Evolutionary conservation across 1,140 invertebrate species (phyloP).

Genomic region (Papilio polyxenes): DNA sequence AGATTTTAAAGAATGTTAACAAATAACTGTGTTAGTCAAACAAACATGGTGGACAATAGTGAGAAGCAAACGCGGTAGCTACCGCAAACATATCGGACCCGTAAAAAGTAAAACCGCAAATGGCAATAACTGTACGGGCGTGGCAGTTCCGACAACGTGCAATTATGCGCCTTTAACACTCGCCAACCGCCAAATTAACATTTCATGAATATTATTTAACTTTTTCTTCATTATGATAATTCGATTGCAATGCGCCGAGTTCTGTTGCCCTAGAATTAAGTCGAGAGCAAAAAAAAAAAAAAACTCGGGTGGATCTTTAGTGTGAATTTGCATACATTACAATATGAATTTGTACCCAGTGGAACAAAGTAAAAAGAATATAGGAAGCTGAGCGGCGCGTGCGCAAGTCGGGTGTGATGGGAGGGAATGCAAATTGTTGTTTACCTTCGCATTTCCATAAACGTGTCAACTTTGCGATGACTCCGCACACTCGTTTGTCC

Average conservation of each 20-base stretch:
- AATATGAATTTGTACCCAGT: conserved; percentile 56
- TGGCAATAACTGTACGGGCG: conserved; percentile 53
- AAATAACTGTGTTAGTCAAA: neutral
- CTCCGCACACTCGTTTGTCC: conserved; percentile 13
- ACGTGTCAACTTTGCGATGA: conserved; percentile 3
- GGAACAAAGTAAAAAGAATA: conserved; percentile 50
- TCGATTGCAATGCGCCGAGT: conserved; percentile 48
- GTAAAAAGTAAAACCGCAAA: conserved; percentile 59
- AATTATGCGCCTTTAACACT: conserved; percentile 71
- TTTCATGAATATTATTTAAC: conserved; percentile 77
- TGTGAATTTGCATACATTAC: conserved; percentile 67
- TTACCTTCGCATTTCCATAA: conserved; percentile 25
- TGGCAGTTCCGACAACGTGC: conserved; percentile 51
- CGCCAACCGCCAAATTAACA: conserved; percentile 72
- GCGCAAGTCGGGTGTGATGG: conserved; percentile 49
- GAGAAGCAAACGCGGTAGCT: conserved; percentile 37
- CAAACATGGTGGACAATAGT: conserved; percentile 18
- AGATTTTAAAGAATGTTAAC: conserved; percentile 19
- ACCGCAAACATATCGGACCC: conserved; percentile 51
- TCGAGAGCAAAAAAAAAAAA: conserved; percentile 54
- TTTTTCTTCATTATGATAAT: conserved; percentile 71
- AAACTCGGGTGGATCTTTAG: conserved; percentile 63
- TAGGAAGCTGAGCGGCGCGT: conserved; percentile 55
- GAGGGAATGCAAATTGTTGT: conserved; percentile 45
- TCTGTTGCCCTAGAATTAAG: conserved; percentile 65